These are phyloP conservation scores for Ctenicera cuprea DNA, from an alignment of 2,888 invertebrate genomes.

Conservation along the genomic window DNA sequence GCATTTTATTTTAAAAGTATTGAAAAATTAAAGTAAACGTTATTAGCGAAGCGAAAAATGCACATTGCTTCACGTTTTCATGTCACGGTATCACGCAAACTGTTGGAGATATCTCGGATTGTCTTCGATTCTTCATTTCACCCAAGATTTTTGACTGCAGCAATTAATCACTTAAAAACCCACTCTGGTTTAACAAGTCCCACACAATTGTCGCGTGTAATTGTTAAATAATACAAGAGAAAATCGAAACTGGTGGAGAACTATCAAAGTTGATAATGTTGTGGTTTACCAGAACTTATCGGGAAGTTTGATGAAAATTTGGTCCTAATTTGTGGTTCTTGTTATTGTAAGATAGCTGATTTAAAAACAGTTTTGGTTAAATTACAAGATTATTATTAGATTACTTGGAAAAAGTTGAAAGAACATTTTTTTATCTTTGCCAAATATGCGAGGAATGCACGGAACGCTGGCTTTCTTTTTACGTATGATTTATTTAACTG, in stretches of 20 bases:
- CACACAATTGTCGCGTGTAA: slow-evolving; percentile 10
- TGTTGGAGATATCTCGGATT: slow-evolving; percentile 43
- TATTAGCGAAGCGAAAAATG: slow-evolving; percentile 28
- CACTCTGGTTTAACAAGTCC: not conserved
- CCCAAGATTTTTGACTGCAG: slow-evolving; percentile 43
- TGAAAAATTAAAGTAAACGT: slow-evolving; percentile 23
- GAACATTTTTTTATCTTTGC: not conserved
- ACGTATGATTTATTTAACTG: not conserved
- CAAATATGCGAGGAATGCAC: not conserved
- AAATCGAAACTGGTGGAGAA: not conserved
- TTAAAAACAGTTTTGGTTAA: too few species aligned
- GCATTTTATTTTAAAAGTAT: slow-evolving; percentile 12
- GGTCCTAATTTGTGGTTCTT: not conserved
- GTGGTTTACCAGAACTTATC: not conserved
- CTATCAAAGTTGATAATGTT: not conserved
- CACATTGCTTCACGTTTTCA: slow-evolving; percentile 28
- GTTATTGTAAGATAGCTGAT: not conserved
- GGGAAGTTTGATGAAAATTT: not conserved
- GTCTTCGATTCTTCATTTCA: slow-evolving; percentile 40
- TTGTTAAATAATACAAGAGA: not conserved
- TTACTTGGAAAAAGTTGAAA: not conserved
- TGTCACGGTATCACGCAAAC: slow-evolving; percentile 43
- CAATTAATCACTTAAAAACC: slow-evolving; percentile 40
- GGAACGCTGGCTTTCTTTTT: not conserved
- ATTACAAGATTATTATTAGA: too few species aligned